Base-by-base conservation (phyloP, 1,140 invertebrate species). In the Alviniconcha marisindica region DNA sequence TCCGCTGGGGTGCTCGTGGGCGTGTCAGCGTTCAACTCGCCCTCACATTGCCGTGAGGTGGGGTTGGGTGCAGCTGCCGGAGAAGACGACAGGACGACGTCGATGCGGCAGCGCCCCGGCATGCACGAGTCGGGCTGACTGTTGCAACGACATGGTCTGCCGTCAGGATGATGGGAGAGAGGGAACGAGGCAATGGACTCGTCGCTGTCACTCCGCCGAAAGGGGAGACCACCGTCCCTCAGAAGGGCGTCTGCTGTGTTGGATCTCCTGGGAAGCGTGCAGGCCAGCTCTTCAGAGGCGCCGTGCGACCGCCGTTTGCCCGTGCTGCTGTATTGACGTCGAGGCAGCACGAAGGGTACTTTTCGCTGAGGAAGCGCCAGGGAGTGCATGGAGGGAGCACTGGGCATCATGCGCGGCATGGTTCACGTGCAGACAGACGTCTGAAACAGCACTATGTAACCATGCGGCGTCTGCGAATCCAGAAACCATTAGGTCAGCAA, bases 71-170 rank as follows among this genome's bases (percentile, higher is more conserved):
- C n/a, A n/a, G n/a, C n/a, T n/a, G n/a, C n/a, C n/a, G n/a, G n/a
- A n/a, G n/a, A 48, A 48, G 44, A 48, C 7, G 44, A 48, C 7
- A 7, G 5, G 63, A 69, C 69, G 36, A 3, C 14, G 63, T 33
- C 63, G 28, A 5, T 66, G n/a, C 10, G 12, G 54, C 28, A n/a
- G 54, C 21, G 10, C 56, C 15, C 12, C 14, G 28, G n/a, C 0
- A 15, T 24, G 63, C 63, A 66, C 7, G 28, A 33, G 63, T 66
- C 18, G 3, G 63, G 63, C 28, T 66, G 28, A 33, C 63, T 66
- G 63, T 66, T 66, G 63, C 63, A 66, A 33, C 63, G 63, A 18
- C 54, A n/a, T n/a, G 54, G 54, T 18, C 54, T 60, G 54, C 21
- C 14, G 5, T 24, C 28, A n/a, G 56, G 3, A n/a, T 4, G 24